Evolutionary conservation across 30 jellyfish, hydroid and myxozoan genomes (phyloP), one percentile per base, ranked within the genome.

Genomic region (Cassiopea xamachana): DNA sequence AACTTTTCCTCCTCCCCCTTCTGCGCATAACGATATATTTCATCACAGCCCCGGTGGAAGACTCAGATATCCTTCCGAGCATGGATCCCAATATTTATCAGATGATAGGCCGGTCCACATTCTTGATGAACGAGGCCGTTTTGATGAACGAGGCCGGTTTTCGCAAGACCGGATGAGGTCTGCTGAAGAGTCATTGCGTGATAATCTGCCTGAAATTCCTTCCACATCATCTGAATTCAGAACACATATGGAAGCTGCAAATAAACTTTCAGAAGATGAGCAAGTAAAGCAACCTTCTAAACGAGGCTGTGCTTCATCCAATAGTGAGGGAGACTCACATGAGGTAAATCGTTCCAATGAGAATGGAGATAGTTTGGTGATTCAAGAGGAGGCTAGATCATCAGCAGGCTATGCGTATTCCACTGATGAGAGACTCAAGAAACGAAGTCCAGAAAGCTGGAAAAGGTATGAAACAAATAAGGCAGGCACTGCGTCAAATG

Each of bases 61-160:
- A 67, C 72, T n/a, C 64, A 64, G 48, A 3, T 83, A 71, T 58
- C 87, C 82, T 27, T 45, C 87, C 3, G 95, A 88, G 79, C 86
- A 18, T 9, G 69, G 95, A 58, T 43, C 75, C 10, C 90, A 85
- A 50, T 75, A 51, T 18, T 27, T 60, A 17, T 50, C 88, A 14
- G 95, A 79, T 13, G 90, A 88, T 7, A 70, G 95, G 75, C 81
- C 95, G 6, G 90, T 82, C 43, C 95, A 69, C 69, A 59, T 78
- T 10, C 80, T 78, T 7, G 90, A 88, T 60, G 95, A 88, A 46
- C 69, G 90, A 13, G 88, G 90, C 15, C 90, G 90, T 69, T 12
- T 78, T 7, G 90, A 88, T 60, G 95, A 88, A 46, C 69, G 90
- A 13, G 88, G 90, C 15, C 90, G 90, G 60, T 39, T 77, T n/a